A percentile compares a stretch with the other conserved stretches of the same genome.
Conservation (phyloP, 2,888 invertebrate species). For the Pediacus dermestoides region DNA sequence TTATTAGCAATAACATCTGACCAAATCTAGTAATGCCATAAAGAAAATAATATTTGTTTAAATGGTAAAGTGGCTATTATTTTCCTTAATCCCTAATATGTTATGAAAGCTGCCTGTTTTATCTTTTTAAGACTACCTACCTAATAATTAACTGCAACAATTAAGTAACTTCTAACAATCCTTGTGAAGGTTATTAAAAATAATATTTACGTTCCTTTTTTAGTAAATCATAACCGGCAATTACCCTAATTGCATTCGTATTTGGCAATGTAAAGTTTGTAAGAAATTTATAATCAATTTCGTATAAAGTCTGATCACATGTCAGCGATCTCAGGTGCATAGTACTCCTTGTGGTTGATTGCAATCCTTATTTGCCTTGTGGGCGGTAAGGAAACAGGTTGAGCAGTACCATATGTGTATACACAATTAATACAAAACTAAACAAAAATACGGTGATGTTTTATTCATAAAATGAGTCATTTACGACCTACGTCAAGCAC, state of each 20-base stretch:
- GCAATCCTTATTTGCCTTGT: slow-evolving; percentile 14
- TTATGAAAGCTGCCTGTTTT: too few relatives aligned
- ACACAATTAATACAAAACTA: slow-evolving; percentile 21
- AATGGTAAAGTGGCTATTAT: too few relatives aligned
- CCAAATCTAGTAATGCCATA: too few relatives aligned
- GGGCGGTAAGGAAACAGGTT: slow-evolving; percentile 23
- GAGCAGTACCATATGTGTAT: slow-evolving; percentile 20
- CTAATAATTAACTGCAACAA: too few relatives aligned
- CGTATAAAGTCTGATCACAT: slow-evolving; percentile 2
- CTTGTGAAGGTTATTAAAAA: too few relatives aligned
- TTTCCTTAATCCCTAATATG: too few relatives aligned
- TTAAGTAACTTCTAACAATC: too few relatives aligned
- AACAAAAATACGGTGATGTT: slow-evolving; percentile 19
- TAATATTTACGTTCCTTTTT: too few relatives aligned
- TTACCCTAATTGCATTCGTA: slow-evolving; percentile 8
- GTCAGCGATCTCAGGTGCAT: slow-evolving; percentile 8
- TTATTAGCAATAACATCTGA: too few relatives aligned
- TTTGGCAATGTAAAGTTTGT: slow-evolving; percentile 7
- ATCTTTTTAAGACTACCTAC: too few relatives aligned
- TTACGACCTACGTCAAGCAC: slow-evolving; percentile 20
- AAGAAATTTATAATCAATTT: slow-evolving; percentile 5
- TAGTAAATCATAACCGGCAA: too few relatives aligned
- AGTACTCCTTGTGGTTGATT: slow-evolving; percentile 10
- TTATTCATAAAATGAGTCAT: slow-evolving; percentile 22
- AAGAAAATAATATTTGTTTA: too few relatives aligned